Evolutionary conservation across 2,113 vertebrate genomes (phyloP), one percentile per base, ranked within the genome.

Genomic region (Tetrao urogallus): DNA sequence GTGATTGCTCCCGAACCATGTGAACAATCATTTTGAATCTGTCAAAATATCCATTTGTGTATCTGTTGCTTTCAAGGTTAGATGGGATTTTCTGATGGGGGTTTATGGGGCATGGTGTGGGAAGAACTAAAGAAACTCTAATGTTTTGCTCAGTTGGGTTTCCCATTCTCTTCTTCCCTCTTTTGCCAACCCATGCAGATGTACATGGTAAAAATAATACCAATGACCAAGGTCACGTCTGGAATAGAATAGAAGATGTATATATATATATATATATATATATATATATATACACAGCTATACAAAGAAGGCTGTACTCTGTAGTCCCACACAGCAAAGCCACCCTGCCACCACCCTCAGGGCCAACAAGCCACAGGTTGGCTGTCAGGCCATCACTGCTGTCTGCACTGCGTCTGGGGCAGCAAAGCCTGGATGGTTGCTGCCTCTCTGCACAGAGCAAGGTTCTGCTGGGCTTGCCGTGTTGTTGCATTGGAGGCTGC

Each of bases 341-440:
- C 50, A 52, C 52, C 50, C 50, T 60, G 69, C n/a, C 50, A 42
- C 45, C 83, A 54, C 21, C 50, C 77, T 70, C 4, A 11, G 45
- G 72, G 40, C 9, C 61, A 43, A 10, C 25, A 48, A 22, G 13
- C 56, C 69, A 48, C 64, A 36, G n/a, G 25, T 20, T 1, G 6
- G 56, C 7, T 2, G 0, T 21, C 0, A 3, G 48, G 69, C 60
- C 83, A 10, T 21, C 10, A 15, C 40, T 21, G 18, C 40, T 3
- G 0, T 19, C 48, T 79, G 50, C 1, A 1, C 1, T 21, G 63
- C 10, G 43, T 12, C 63, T 0, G 1, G 66, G 34, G n/a, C 52
- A 42, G 40, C 32, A 4, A 34, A 54, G 45, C 32, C 22, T 52
- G 5, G 20, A 11, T 47, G 5, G 11, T 7, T 1, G 4, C 69